These are phyloP conservation scores for Pseudachorutes palmiensis DNA, from an alignment of 1,140 invertebrate genomes.

Conservation along the genomic window DNA sequence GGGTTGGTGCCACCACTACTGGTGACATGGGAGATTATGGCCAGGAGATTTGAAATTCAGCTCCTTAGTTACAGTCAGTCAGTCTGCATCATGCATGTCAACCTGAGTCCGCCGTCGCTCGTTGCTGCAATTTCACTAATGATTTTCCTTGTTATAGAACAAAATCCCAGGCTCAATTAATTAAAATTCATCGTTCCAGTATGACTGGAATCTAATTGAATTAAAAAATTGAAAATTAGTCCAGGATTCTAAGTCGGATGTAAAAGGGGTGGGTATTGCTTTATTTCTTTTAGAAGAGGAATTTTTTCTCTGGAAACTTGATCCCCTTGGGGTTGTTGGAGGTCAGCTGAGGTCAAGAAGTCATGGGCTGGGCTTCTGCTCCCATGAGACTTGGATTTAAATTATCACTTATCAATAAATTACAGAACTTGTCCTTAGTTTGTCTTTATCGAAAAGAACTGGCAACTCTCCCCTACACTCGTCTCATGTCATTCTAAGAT, in stretches of 20 bases:
- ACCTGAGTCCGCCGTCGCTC: too few relatives aligned
- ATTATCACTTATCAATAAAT: constrained; percentile 3
- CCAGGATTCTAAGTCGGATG: background rate
- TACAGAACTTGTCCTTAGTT: background rate
- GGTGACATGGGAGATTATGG: too few relatives aligned
- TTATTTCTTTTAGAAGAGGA: background rate
- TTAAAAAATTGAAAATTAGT: too few relatives aligned
- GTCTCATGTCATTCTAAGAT: background rate
- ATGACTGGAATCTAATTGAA: too few relatives aligned
- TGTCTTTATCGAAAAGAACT: background rate
- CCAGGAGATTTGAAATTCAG: background rate
- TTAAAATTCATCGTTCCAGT: too few relatives aligned
- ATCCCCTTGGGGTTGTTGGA: background rate
- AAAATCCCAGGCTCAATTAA: too few relatives aligned
- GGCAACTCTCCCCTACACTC: background rate
- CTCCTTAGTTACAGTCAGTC: background rate
- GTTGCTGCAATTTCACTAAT: too few relatives aligned
- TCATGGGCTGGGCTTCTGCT: background rate
- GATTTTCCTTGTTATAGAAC: too few relatives aligned
- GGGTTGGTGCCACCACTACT: background rate
- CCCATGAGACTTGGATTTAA: background rate
- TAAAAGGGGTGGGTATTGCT: background rate
- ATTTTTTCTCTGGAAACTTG: background rate
- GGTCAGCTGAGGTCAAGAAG: background rate
- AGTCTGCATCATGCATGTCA: too few relatives aligned